Percentiles rank a stretch among this genome's conserved stretches.
Conservation (phyloP, 2,113 vertebrate species). For the Varanus komodoensis region DNA sequence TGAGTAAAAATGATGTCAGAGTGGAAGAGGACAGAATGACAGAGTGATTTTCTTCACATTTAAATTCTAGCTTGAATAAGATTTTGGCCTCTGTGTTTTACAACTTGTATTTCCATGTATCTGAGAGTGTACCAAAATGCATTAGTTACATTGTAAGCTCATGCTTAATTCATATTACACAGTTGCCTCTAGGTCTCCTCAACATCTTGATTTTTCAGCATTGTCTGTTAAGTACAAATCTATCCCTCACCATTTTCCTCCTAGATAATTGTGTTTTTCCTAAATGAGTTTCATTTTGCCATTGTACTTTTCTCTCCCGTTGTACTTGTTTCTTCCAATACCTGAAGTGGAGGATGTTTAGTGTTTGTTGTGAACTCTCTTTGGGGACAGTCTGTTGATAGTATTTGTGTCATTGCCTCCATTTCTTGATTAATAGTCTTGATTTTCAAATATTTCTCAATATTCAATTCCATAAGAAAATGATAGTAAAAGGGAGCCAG, state of each 20-base stretch:
- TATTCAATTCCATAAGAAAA: not conserved
- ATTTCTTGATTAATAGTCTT: not conserved
- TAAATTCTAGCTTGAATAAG: slow-evolving; percentile 34
- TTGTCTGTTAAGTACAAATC: not conserved
- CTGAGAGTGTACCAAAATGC: not conserved
- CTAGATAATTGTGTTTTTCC: slow-evolving; percentile 19
- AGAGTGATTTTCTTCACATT: slow-evolving; percentile 33
- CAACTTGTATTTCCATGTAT: not conserved
- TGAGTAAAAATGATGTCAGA: slow-evolving; percentile 23
- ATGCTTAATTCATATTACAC: not conserved
- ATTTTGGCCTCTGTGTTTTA: slow-evolving; percentile 13
- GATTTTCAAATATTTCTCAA: not conserved
- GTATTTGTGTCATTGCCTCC: not conserved
- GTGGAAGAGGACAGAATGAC: slow-evolving; percentile 32
- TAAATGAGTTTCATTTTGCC: slow-evolving; percentile 5
- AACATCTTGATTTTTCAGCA: slow-evolving; percentile 21
- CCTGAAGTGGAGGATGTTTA: not conserved
- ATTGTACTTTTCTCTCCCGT: not conserved
- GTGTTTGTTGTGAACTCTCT: not conserved
- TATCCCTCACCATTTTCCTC: not conserved
- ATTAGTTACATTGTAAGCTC: slow-evolving; percentile 6
- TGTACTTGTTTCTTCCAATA: slow-evolving; percentile 13
- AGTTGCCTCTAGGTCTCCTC: slow-evolving; percentile 21
- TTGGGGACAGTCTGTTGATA: not conserved
- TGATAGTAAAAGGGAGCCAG: not conserved